Evolutionary conservation across 2,888 invertebrate genomes (phyloP), one percentile per base, ranked within the genome.

Genomic region (Mystacides longicornis): DNA sequence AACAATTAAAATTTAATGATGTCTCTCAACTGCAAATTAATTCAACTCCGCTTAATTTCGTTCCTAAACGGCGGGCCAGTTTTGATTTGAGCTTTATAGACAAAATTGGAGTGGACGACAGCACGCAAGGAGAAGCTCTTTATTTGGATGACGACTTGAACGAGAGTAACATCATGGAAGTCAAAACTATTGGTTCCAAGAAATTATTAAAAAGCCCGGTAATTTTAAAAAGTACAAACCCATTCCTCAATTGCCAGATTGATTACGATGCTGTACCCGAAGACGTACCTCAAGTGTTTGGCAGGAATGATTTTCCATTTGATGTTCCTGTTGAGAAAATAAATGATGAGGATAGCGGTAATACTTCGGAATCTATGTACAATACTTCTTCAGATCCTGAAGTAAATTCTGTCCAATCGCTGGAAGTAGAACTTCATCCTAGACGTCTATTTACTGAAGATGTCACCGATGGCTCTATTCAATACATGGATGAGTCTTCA

Each of bases 161-260:
- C 61, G 77, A 77, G 64, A 77, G 77, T 55, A 77, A 77, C 58
- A 77, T 77, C 20, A 77, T 77, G 77, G 77, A 77, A 62, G 76
- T 77, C 2, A 77, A 77, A 69, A 75, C 77, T 1, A 77, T 77
- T 2, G 76, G 75, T 46, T 48, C 47, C 19, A 47, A 51, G n/a
- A 48, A 37, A 11, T 4, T 27, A 18, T 2, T 22, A 9, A 21
- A 22, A 21, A 9, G n/a, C 16, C 27, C 23, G 1, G 20, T 22
- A 18, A 42, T 31, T 14, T 9, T 49, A 20, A 57, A 65, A 55
- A 73, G 65, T 58, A 77, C 77, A 1, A 77, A 77, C 62, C 77
- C 77, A 18, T 77, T 77, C 60, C 62, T 77, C 37, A 72, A 73
- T 61, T 70, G 72, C 1, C 27, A 46, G 11, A 51, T 51, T 45